Evolutionary conservation across 1,140 invertebrate species (phyloP).

Genomic region (Trypoxylus dichotomus): DNA sequence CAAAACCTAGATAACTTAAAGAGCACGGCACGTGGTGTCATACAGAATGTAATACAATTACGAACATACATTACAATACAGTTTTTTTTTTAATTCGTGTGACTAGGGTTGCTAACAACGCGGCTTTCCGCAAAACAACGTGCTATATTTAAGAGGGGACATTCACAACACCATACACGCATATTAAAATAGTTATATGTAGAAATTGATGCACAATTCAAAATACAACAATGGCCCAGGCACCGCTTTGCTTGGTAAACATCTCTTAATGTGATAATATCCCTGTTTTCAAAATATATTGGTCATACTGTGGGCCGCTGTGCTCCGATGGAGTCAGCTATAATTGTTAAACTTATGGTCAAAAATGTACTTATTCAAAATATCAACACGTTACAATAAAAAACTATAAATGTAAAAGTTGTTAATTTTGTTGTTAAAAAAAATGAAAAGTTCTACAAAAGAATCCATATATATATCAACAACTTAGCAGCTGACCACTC

Average conservation of each 20-base stretch:
- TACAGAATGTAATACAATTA: conserved; percentile 37
- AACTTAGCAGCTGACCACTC: conserved; percentile 49
- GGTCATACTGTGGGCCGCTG: conserved; percentile 48
- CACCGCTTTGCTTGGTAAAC: conserved; percentile 48
- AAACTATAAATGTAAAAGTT: conserved; percentile 43
- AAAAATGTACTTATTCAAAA: conserved; percentile 48
- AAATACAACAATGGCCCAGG: conserved; percentile 49
- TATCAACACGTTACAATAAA: conserved; percentile 52
- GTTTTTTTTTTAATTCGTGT: conserved; percentile 37
- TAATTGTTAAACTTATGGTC: conserved; percentile 35
- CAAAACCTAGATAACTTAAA: conserved; percentile 33
- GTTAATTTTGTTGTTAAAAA: neutral
- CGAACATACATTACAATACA: conserved; percentile 34
- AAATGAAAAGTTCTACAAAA: conserved; percentile 8
- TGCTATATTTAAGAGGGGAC: conserved; percentile 49
- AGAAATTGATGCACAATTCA: conserved; percentile 46
- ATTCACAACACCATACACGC: conserved; percentile 53
- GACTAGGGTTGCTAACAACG: conserved; percentile 55
- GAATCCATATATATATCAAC: conserved; percentile 24
- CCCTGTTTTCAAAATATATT: conserved; percentile 50
- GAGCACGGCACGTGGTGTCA: conserved; percentile 48
- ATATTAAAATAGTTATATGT: conserved; percentile 35
- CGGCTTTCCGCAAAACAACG: conserved; percentile 53
- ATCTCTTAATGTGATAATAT: conserved; percentile 47
- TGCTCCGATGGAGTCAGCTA: conserved; percentile 34